These are phyloP conservation scores for Galeopsomyia nigrocyanea DNA, from an alignment of 2,888 invertebrate genomes.

Conservation along the genomic window DNA sequence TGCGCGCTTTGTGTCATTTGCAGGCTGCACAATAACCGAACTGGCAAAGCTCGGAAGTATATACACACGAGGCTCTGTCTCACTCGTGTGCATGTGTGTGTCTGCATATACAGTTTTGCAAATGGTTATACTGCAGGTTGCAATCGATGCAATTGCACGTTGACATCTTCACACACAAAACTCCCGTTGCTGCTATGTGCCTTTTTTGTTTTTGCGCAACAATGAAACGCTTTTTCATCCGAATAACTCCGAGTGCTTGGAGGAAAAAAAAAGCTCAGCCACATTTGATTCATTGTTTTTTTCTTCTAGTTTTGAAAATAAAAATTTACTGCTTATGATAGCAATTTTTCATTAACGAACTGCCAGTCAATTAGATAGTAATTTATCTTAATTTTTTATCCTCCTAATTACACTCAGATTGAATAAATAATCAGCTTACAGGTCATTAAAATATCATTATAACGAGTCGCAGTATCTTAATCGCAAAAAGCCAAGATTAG, in stretches of 20 bases:
- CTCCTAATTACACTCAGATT: not conserved
- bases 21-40: constrained; percentile 20
- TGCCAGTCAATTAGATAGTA: not conserved
- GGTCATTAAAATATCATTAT: constrained; percentile 5
- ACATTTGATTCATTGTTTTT: too few species aligned
- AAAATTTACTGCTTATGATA: not conserved
- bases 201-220: constrained; percentile 18
- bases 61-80: not conserved
- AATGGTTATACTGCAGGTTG: constrained; percentile 28
- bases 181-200: constrained; percentile 20
- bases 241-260: too few species aligned
- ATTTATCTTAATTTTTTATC: constrained; percentile 1
- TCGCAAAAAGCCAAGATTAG: not conserved
- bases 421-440: not conserved
- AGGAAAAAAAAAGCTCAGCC: too few species aligned
- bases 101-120: constrained; percentile 26
- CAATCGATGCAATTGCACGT: constrained; percentile 45
- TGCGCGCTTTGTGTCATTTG: constrained; percentile 29
- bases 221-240: not conserved
- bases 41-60: constrained; percentile 19
- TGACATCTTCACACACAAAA: constrained; percentile 32
- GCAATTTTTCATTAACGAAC: constrained; percentile 1
- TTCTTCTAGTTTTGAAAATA: too few species aligned
- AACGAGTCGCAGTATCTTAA: not conserved
- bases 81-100: not conserved